phyloP scores from a whole-genome alignment of 2,113 vertebrate species.

The Sinocyclocheilus rhinocerous region DNA sequence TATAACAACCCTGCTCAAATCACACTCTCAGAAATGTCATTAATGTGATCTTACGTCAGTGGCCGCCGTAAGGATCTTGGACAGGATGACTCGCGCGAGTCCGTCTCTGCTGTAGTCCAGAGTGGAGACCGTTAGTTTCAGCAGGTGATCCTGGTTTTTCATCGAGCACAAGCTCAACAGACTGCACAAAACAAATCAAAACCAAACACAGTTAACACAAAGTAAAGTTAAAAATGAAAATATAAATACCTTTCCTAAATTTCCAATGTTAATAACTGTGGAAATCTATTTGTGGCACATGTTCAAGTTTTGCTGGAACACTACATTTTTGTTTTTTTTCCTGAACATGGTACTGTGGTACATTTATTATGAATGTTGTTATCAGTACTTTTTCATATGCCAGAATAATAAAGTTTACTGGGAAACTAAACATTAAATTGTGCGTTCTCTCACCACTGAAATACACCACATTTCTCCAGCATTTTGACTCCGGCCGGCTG shows the following conservation, averaged over 20 bases:
- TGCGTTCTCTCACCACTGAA: slow-evolving; percentile 81
- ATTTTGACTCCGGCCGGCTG: slow-evolving; percentile 85
- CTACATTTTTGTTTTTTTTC: neutral
- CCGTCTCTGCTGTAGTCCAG: slow-evolving; percentile 88
- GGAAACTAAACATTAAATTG: too few species aligned
- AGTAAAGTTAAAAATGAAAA: too few species aligned
- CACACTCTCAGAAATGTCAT: neutral
- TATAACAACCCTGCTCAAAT: neutral
- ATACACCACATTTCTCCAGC: slow-evolving; percentile 86
- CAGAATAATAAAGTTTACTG: too few species aligned
- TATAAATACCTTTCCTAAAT: too few species aligned
- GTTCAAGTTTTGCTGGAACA: too few species aligned
- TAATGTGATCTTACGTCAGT: slow-evolving; percentile 60
- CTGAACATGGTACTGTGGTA: neutral
- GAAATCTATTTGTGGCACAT: too few species aligned
- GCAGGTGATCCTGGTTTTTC: slow-evolving; percentile 86
- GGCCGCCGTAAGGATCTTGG: slow-evolving; percentile 84
- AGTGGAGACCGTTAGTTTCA: slow-evolving; percentile 85
- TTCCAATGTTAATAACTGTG: too few species aligned
- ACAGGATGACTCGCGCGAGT: slow-evolving; percentile 84
- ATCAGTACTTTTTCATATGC: neutral
- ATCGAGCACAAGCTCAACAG: slow-evolving; percentile 85
- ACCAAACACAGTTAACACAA: neutral
- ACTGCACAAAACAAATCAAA: slow-evolving; percentile 61
- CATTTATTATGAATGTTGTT: neutral